A percentile compares a stretch with the other conserved stretches of the same genome.
These are phyloP conservation scores for Lasiurus cinereus DNA, from an alignment of 2,113 vertebrate species.

Conservation along the genomic window DNA sequence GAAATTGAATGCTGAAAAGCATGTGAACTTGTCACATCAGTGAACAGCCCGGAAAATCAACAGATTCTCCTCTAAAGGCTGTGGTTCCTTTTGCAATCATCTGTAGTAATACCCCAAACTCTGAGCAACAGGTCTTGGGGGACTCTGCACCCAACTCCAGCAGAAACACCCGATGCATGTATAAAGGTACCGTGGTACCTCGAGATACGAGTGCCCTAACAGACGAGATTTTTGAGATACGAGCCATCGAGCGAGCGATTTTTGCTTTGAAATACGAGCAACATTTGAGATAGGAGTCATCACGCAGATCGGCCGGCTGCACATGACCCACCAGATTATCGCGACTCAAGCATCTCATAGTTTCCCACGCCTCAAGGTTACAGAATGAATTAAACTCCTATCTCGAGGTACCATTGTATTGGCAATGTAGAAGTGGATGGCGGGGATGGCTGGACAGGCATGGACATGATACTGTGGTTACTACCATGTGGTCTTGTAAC, in stretches of 20 bases:
- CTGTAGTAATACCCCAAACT: not conserved
- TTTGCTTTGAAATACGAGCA: no score
- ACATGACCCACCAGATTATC: no score
- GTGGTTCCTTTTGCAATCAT: slow-evolving; percentile 14
- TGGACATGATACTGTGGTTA: not conserved
- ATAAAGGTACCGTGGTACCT: not conserved
- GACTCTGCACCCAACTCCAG: not conserved
- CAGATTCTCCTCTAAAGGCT: not conserved
- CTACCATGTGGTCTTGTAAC: not conserved
- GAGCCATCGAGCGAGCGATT: no score
- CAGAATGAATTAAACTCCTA: no score
- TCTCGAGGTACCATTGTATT: no score
- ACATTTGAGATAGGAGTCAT: no score
- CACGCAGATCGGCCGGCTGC: no score
- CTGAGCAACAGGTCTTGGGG: slow-evolving; percentile 4
- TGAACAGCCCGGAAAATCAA: slow-evolving; percentile 61
- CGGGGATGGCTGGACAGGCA: not conserved
- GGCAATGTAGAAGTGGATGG: not conserved
- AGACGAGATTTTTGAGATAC: no score
- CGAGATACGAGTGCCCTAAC: no score
- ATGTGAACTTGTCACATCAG: slow-evolving; percentile 63
- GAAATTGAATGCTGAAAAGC: slow-evolving; percentile 75
- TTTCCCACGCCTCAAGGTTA: no score
- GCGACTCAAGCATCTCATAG: no score
- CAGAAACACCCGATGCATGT: not conserved